Evolutionary conservation across 2,113 vertebrate genomes (phyloP), one percentile per base, ranked within the genome.

Genomic region (Xenopus tropicalis): DNA sequence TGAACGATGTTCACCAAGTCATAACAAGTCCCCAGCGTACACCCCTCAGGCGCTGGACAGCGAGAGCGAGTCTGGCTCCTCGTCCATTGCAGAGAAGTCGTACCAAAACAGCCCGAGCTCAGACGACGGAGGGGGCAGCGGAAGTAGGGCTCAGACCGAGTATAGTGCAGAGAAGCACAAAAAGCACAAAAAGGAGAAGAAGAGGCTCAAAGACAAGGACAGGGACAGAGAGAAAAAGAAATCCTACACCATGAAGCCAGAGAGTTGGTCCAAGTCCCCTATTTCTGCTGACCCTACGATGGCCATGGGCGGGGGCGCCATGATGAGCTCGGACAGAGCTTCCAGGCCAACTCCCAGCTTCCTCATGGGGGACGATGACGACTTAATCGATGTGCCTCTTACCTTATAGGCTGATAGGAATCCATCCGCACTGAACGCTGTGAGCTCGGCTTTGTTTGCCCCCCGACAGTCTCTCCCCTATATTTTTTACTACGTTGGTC

Each of bases 121-220:
- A 0, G 97, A 98, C 9, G 96, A 99, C 0, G 73, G 73, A 22
- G 73, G 73, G 37, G 29, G 29, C 29, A 66, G 69, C 5, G 69
- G 69, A 16, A 88, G 95, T 78, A 81, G 90, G 73, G 88, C 89
- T 42, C 84, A 94, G 81, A 90, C 95, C 0, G 92, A 97, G 16
- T 94, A 94, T 70, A 93, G 94, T 44, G 90, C 94, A 2, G 96
- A 98, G 80, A 99, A 98, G 63, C 97, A 99, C 86, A 99, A 98
- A 84, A 99, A 99, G 78, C 97, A 99, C 91, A 98, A 99, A 87
- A 98, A 98, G 72, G 94, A 99, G 80, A 98, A 98, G 86, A 98
- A 98, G 76, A 98, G 97, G 83, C 91, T 94, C 64, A 99, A 96
- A 22, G 95, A 98, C 74, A 91, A 91, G 77, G 91, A 93, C 20